Base-by-base conservation (phyloP, 1,140 invertebrate species). In the Epicauta chinensis region DNA sequence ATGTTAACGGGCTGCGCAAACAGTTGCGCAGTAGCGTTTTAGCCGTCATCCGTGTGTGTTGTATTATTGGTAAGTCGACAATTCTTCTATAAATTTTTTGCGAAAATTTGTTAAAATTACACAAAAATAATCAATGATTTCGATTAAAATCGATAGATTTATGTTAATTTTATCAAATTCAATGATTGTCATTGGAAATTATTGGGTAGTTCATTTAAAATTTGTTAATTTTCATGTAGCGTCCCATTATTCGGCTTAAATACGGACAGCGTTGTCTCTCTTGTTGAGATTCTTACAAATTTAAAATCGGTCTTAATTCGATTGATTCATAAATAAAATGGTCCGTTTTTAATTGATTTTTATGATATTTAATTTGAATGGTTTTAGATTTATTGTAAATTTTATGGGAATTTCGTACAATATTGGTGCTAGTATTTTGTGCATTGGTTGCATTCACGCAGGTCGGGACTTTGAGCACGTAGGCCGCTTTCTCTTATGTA, bases 131-230 rank as follows among this genome's bases (percentile, higher is more conserved):
- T 49, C 16, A 16, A 49, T 65, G 63, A 62, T 62, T 64, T 46
- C 47, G 31, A 31, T 30, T 16, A 29, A 47, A 51, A 42, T 49
- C 50, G 17, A 15, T 53, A 15, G 43, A 13, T 53, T 36, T 56
- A 35, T 15, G 53, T 58, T 53, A 55, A 56, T 49, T 47, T 5
- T 45, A 40, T 34, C 35, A n/a, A 51, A 46, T 44, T 44, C 31
- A 42, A 37, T 49, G 54, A 56, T 46, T 66, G 66, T 68, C 62
- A 65, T 58, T 32, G n/a, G 12, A 39, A 55, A 62, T 66, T 62
- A 61, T 51, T 13, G 16, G 40, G 56, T 63, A 65, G 56, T 66
- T 68, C 63, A 66, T 63, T 63, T 63, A 66, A 56, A 65, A 68
- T 56, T 53, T 40, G 36, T 29, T 30, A 45, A 47, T 62, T 62